Conservation (phyloP, 2,888 invertebrate species). For the Drosophila setosimentum region DNA sequence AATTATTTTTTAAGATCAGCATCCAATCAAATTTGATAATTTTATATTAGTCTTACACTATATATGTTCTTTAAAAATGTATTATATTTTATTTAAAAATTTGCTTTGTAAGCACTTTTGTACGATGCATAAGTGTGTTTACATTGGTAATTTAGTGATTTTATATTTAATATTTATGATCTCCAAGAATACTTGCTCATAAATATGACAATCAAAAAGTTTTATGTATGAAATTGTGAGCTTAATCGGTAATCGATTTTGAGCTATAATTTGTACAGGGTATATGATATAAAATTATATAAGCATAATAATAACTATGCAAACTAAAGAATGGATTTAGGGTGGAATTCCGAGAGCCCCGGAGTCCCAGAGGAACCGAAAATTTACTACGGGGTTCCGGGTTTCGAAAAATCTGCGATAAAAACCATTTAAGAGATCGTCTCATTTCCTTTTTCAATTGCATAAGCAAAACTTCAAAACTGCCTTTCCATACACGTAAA, state of each 20-base stretch:
- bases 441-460: neutral
- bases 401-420: neutral
- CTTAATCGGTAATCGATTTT: neutral
- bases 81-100: neutral
- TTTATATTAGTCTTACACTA: neutral
- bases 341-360: neutral
- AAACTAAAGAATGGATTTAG: neutral
- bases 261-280: neutral
- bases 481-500: neutral
- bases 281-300: neutral
- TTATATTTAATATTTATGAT: neutral
- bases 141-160: neutral
- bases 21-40: neutral
- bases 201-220: neutral
- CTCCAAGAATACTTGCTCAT: neutral
- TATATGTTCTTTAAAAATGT: neutral
- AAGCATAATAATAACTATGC: neutral
- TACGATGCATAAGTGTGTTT: neutral
- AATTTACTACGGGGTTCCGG: neutral
- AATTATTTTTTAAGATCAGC: neutral
- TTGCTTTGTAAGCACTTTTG: neutral
- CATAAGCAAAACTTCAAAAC: neutral
- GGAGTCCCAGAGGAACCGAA: neutral
- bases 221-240: neutral
- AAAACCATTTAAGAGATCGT: neutral